Percentiles rank a stretch among this genome's conserved stretches.
These are phyloP conservation scores for Fistularia tabacaria DNA, from an alignment of 2,797 vertebrate species.

Conservation along the genomic window DNA sequence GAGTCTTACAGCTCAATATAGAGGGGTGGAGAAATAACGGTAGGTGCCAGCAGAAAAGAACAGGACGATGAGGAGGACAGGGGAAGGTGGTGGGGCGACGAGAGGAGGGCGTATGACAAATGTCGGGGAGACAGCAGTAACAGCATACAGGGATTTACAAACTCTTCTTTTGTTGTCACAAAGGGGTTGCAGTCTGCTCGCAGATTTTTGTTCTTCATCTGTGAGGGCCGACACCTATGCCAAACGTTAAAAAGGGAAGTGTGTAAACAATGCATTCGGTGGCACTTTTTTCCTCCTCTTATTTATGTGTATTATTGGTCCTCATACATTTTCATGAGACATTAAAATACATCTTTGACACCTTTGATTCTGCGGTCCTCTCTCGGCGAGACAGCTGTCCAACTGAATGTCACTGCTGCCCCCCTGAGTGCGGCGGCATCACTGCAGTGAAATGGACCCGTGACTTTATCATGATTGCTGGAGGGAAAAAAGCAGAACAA, in stretches of 20 bases:
- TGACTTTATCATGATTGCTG: no score
- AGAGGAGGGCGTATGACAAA: conserved; percentile 27
- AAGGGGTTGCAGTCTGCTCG: background rate
- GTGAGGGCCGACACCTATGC: conserved; percentile 21
- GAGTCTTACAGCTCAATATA: conserved; percentile 66
- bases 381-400: no score
- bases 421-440: conserved; percentile 48
- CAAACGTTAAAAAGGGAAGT: no score
- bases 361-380: no score
- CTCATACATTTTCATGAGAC: conserved; percentile 9
- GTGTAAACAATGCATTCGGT: background rate
- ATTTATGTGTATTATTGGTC: background rate
- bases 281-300: background rate
- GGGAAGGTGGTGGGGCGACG: background rate
- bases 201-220: background rate
- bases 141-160: conserved; percentile 58
- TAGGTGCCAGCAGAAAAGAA: conserved; percentile 21
- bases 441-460: no score
- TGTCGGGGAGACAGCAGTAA: conserved; percentile 43
- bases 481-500: no score
- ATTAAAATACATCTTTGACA: conserved; percentile 26
- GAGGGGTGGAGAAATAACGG: conserved; percentile 46
- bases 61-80: background rate
- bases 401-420: conserved; percentile 59
- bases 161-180: conserved; percentile 18